Conservation (phyloP, 2,888 invertebrate genomes). For the Sialis lutaria region DNA sequence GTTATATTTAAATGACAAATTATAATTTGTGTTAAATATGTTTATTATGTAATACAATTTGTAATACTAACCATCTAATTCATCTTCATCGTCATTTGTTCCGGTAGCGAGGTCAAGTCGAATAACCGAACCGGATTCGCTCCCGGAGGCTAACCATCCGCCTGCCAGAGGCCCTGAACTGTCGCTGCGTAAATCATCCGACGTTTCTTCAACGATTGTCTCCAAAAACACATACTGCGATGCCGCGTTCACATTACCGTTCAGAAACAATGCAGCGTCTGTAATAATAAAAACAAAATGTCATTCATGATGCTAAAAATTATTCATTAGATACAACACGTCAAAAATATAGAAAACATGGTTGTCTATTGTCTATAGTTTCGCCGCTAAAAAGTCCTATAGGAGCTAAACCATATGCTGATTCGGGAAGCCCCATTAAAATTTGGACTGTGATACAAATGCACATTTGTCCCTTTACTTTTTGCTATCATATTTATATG, state of each 20-base stretch:
- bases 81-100: too few relatives aligned
- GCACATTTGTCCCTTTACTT: too few relatives aligned
- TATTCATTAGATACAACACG: background rate
- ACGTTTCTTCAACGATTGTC: slow-evolving; percentile 78
- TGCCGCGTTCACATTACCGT: slow-evolving; percentile 25
- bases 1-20: too few relatives aligned
- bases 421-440: too few relatives aligned
- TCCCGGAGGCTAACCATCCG: slow-evolving; percentile 41
- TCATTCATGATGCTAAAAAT: background rate
- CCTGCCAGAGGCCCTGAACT: slow-evolving; percentile 22
- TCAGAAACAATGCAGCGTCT: slow-evolving; percentile 29
- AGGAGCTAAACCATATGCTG: too few relatives aligned
- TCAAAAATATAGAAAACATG: background rate
- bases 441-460: too few relatives aligned
- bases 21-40: too few relatives aligned
- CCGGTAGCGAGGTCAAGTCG: slow-evolving; percentile 33
- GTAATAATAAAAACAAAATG: slow-evolving; percentile 13
- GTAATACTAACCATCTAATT: too few relatives aligned
- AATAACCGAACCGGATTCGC: slow-evolving; percentile 70
- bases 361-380: background rate
- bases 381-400: background rate
- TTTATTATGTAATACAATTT: too few relatives aligned
- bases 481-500: too few relatives aligned
- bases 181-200: slow-evolving; percentile 65
- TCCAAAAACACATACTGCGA: slow-evolving; percentile 57